phyloP scores from a whole-genome alignment of 2,888 invertebrate species.

The Campaea margaritaria region DNA sequence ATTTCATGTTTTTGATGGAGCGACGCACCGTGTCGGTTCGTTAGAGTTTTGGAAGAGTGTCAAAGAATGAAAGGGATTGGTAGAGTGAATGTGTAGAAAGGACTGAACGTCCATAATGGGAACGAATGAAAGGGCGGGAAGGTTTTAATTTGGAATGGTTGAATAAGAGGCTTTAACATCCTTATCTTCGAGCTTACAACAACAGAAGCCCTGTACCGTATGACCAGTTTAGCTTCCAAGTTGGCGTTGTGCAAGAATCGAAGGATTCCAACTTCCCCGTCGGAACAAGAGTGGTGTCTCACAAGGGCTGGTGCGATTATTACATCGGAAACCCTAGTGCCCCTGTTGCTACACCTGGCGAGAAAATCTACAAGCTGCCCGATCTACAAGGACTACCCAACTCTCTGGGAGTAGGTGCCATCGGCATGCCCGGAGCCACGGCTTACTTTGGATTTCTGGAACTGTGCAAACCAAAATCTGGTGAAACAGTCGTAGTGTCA shows the following conservation, averaged over 20 bases:
- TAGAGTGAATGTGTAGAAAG: too few species aligned
- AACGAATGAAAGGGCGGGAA: too few species aligned
- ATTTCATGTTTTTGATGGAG: too few species aligned
- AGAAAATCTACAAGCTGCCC: constrained; percentile 70
- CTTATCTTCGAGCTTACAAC: constrained; percentile 52
- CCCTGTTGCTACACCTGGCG: not conserved
- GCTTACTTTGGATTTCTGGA: constrained; percentile 90
- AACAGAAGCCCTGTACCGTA: constrained; percentile 47
- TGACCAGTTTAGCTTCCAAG: constrained; percentile 58
- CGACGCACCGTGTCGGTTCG: too few species aligned
- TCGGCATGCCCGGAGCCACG: constrained; percentile 89
- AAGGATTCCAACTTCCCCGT: constrained; percentile 85
- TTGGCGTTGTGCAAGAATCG: constrained; percentile 84
- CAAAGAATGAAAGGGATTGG: too few species aligned
- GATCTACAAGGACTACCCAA: constrained; percentile 78
- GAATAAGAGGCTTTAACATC: constrained; percentile 76
- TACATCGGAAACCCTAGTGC: constrained; percentile 34
- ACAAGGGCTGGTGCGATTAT: constrained; percentile 63
- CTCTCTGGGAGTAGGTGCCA: constrained; percentile 85
- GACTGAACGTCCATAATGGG: too few species aligned
- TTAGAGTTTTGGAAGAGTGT: too few species aligned
- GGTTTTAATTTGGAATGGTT: too few species aligned
- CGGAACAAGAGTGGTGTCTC: constrained; percentile 84
- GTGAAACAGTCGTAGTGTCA: constrained; percentile 89
- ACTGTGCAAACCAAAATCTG: constrained; percentile 87